These are phyloP conservation scores for Pterostichus madidus DNA, from an alignment of 2,888 invertebrate genomes.

Conservation along the genomic window DNA sequence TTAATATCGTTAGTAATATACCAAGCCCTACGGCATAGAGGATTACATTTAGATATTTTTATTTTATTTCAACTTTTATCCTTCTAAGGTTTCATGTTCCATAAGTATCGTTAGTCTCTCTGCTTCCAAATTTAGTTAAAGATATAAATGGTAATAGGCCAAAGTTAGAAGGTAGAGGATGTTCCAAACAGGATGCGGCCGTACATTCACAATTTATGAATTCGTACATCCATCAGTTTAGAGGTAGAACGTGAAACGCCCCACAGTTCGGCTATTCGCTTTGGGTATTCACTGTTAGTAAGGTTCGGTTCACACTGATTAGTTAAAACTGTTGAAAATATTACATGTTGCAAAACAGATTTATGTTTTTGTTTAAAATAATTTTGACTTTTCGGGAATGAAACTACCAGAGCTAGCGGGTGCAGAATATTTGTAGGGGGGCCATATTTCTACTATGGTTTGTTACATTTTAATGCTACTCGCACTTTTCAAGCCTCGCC, in stretches of 20 bases:
- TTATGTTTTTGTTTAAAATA: too few species aligned
- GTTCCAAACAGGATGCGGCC: conserved; percentile 9
- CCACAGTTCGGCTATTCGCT: not conserved
- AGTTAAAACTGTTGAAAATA: too few species aligned
- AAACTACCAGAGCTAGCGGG: too few species aligned
- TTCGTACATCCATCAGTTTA: conserved; percentile 37
- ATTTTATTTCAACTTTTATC: conserved; percentile 6
- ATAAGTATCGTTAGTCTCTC: not conserved
- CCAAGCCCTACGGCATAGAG: not conserved
- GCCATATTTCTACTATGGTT: too few species aligned
- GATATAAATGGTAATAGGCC: conserved; percentile 3
- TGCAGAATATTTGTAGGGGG: too few species aligned
- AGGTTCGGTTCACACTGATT: too few species aligned
- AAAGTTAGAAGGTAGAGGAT: too few species aligned
- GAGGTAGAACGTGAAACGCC: conserved; percentile 34
- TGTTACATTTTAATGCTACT: too few species aligned
- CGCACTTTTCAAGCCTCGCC: too few species aligned
- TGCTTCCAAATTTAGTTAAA: conserved; percentile 12
- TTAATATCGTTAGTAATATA: conserved; percentile 29
- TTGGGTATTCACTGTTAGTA: too few species aligned
- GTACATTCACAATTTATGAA: conserved; percentile 46
- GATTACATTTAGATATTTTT: not conserved
- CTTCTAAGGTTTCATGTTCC: not conserved
- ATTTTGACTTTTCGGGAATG: too few species aligned
- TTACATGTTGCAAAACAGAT: too few species aligned